These are phyloP conservation scores for Centrocercus urophasianus DNA, from an alignment of 2,113 vertebrate genomes.

Conservation along the genomic window DNA sequence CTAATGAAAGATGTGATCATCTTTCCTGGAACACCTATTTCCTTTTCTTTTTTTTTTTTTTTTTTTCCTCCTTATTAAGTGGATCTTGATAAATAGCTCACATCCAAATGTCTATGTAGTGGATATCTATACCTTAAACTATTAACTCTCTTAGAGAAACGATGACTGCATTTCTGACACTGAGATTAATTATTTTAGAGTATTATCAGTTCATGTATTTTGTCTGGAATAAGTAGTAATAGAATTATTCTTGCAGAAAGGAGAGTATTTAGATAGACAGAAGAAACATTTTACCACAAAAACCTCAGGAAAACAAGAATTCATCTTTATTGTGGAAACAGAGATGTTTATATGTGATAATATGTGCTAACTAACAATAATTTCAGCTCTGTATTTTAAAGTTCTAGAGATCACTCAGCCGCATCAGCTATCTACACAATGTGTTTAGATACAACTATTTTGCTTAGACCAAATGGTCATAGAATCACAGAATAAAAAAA, in stretches of 20 bases:
- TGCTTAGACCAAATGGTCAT: neutral
- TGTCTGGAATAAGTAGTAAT: neutral
- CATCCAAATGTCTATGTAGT: neutral
- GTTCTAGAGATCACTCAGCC: neutral
- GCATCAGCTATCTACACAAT: neutral
- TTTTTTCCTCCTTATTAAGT: neutral
- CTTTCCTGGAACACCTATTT: neutral
- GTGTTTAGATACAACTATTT: neutral
- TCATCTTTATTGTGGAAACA: neutral
- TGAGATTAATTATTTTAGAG: neutral
- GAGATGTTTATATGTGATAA: too few relatives aligned
- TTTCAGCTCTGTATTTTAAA: neutral
- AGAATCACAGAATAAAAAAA: too few relatives aligned
- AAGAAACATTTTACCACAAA: neutral
- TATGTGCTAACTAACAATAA: neutral
- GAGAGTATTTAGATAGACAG: neutral
- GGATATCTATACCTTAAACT: neutral
- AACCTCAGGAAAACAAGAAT: fast-evolving
- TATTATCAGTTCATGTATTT: neutral
- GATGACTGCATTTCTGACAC: neutral
- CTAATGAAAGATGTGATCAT: neutral
- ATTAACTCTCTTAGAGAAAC: neutral
- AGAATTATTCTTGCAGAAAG: neutral
- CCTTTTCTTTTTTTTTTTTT: neutral
- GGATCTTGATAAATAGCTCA: neutral